phyloP scores from a whole-genome alignment of 2,888 invertebrate species.

The Pterostichus niger region DNA sequence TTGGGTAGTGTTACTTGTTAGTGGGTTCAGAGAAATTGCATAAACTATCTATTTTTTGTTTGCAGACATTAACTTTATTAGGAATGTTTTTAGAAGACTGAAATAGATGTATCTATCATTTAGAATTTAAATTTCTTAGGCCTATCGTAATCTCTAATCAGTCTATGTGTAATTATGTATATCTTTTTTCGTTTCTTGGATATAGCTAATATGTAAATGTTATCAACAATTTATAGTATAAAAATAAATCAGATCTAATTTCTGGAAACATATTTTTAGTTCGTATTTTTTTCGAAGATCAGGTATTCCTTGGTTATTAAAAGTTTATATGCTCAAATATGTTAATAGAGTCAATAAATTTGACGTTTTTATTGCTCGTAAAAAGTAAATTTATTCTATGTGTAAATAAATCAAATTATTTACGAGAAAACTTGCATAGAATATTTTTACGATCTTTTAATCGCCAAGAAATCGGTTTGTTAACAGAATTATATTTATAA shows the following conservation, averaged over 20 bases:
- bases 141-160: neutral
- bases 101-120: too few relatives aligned
- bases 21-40: too few relatives aligned
- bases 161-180: neutral
- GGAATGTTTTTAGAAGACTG: too few relatives aligned
- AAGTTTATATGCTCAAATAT: constrained; percentile 51
- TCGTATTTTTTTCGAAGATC: constrained; percentile 15
- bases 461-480: constrained; percentile 45
- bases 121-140: too few relatives aligned
- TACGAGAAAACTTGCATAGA: constrained; percentile 44
- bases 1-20: too few relatives aligned
- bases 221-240: neutral
- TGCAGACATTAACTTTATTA: too few relatives aligned
- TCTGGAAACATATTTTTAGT: constrained; percentile 33
- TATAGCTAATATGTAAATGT: constrained; percentile 21
- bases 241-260: constrained; percentile 26
- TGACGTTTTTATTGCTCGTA: constrained; percentile 47
- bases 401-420: constrained; percentile 55
- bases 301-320: constrained; percentile 43
- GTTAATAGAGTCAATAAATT: constrained; percentile 55
- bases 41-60: too few relatives aligned
- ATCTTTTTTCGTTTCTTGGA: too few relatives aligned
- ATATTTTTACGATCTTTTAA: constrained; percentile 46
- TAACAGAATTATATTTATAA: constrained; percentile 50
- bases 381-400: constrained; percentile 51